These are phyloP conservation scores for Drosophila lacteicornis DNA, from an alignment of 1,140 invertebrate genomes.

Conservation along the genomic window DNA sequence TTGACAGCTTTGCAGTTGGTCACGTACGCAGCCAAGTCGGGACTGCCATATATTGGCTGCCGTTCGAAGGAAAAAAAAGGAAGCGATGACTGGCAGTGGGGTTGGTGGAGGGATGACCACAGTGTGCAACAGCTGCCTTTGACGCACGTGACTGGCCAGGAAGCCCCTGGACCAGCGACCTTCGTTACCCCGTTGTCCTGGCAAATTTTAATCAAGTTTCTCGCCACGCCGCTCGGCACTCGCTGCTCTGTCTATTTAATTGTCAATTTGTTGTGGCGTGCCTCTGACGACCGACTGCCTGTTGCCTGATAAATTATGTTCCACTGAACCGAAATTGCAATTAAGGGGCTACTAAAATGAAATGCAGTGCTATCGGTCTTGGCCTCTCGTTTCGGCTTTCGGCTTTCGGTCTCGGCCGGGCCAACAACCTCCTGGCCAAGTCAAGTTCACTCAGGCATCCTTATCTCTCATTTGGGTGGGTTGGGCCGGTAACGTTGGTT, in stretches of 20 bases:
- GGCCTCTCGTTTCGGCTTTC: neutral
- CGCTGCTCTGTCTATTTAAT: constrained; percentile 74
- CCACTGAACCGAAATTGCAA: constrained; percentile 46
- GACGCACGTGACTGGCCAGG: constrained; percentile 66
- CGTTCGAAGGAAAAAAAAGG: constrained; percentile 1
- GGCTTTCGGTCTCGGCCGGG: neutral
- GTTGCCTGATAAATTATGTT: constrained; percentile 73
- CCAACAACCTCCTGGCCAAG: constrained; percentile 19
- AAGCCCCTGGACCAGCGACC: constrained; percentile 1
- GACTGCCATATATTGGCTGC: constrained; percentile 65
- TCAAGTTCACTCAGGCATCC: constrained; percentile 54
- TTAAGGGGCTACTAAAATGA: constrained; percentile 45
- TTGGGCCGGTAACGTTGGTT: constrained; percentile 40
- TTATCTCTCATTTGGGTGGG: constrained; percentile 51
- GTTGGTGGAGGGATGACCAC: constrained; percentile 38
- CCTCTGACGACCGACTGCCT: constrained; percentile 45
- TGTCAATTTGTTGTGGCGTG: constrained; percentile 77
- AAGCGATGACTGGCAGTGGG: constrained; percentile 2
- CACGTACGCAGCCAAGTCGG: constrained; percentile 62
- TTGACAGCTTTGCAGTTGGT: constrained; percentile 78
- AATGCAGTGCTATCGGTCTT: constrained; percentile 53
- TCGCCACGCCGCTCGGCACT: constrained; percentile 44
- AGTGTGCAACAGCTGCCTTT: constrained; percentile 68
- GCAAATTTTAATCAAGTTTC: constrained; percentile 81
- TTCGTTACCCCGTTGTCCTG: constrained; percentile 52